phyloP scores from a whole-genome alignment of 2,888 invertebrate species.

The Gandaritis pyraliata region DNA sequence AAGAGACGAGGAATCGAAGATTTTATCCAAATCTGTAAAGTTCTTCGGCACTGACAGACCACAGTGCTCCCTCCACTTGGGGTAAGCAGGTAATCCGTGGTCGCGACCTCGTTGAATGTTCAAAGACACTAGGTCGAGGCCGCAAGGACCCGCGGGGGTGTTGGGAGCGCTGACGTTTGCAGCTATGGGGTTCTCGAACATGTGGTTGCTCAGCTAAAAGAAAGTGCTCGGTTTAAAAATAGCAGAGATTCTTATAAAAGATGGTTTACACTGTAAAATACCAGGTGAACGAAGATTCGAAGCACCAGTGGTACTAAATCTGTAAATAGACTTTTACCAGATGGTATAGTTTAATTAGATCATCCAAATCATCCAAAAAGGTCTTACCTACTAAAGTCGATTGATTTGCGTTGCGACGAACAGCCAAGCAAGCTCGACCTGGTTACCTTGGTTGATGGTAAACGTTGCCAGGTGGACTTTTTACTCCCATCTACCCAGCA shows the following conservation, averaged over 20 bases:
- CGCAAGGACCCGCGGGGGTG: conserved; percentile 77
- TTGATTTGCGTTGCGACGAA: no score
- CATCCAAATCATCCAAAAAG: no score
- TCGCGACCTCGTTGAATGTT: conserved; percentile 96
- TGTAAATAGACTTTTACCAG: no score
- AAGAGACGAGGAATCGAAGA: conserved; percentile 87
- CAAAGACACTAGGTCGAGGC: conserved; percentile 93
- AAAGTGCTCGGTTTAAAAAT: background rate
- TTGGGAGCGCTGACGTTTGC: conserved; percentile 49
- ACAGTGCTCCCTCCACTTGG: conserved; percentile 90
- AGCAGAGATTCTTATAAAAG: background rate
- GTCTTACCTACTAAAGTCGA: no score
- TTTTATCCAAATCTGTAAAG: conserved; percentile 86
- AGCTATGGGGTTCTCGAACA: conserved; percentile 84
- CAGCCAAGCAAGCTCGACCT: no score
- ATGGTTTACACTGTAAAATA: no score
- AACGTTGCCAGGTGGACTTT: no score
- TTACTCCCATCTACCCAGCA: no score
- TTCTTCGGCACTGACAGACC: conserved; percentile 85
- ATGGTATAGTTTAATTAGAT: no score
- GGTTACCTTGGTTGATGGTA: no score
- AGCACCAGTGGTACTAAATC: no score
- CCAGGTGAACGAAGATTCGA: no score
- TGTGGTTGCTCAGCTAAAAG: conserved; percentile 86
- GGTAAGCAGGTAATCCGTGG: conserved; percentile 93